Percentiles rank a stretch among this genome's conserved stretches.
These are phyloP conservation scores for Neotoxoptera formosana DNA, from an alignment of 1,140 invertebrate genomes.

Conservation along the genomic window DNA sequence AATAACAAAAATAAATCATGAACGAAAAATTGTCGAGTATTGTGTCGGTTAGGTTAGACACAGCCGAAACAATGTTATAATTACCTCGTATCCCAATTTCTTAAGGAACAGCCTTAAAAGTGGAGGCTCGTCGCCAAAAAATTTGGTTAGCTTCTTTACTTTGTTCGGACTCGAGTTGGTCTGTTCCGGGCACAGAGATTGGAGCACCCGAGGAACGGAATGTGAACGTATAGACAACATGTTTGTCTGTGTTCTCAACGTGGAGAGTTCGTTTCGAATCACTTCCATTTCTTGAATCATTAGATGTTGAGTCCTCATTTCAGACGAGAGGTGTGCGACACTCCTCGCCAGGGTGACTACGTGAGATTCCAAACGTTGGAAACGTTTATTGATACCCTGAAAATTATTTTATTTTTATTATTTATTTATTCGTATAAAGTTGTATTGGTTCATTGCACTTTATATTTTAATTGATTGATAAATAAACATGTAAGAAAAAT, in stretches of 20 bases:
- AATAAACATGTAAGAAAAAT: neutral
- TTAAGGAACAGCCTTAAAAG: conserved; percentile 87
- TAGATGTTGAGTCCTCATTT: conserved; percentile 89
- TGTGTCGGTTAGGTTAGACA: neutral
- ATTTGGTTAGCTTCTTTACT: conserved; percentile 85
- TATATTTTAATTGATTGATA: neutral
- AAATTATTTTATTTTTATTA: conserved; percentile 48
- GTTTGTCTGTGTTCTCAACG: conserved; percentile 74
- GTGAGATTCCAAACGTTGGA: conserved; percentile 89
- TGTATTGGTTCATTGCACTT: neutral
- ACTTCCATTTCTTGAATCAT: conserved; percentile 90
- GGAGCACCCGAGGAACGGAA: conserved; percentile 63
- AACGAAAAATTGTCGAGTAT: neutral
- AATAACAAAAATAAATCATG: neutral
- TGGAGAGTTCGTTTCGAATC: conserved; percentile 82
- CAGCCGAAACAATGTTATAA: neutral
- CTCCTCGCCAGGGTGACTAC: conserved; percentile 90
- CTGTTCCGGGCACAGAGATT: conserved; percentile 63
- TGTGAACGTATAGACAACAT: conserved; percentile 67
- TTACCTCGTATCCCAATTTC: conserved; percentile 92
- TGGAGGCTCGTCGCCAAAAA: conserved; percentile 93
- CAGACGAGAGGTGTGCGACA: conserved; percentile 91
- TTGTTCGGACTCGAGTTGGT: conserved; percentile 77
- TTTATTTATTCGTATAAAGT: conserved; percentile 23
- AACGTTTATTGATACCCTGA: conserved; percentile 85